Conservation (phyloP, 2,113 vertebrate genomes). For the Crotalus helleri region DNA sequence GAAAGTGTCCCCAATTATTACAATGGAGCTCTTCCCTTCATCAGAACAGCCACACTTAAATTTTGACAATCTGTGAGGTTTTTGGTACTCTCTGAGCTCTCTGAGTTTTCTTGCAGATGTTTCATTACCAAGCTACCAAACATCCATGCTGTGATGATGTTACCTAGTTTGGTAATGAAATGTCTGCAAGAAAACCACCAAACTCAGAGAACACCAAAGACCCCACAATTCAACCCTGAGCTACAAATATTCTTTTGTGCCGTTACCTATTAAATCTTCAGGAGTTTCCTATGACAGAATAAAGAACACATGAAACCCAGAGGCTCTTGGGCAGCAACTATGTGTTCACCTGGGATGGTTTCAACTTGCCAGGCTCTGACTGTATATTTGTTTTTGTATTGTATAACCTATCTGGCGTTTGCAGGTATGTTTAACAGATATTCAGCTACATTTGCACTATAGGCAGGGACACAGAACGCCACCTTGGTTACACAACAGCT, state of each 20-base stretch:
- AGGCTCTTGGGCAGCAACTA: not conserved
- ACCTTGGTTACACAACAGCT: conserved; percentile 42
- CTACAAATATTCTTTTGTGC: too few relatives aligned
- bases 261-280: not conserved
- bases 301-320: not conserved
- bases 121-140: too few relatives aligned
- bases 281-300: too few relatives aligned
- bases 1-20: not conserved
- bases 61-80: too few relatives aligned
- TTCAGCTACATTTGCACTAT: conserved; percentile 23
- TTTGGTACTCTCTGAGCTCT: too few relatives aligned
- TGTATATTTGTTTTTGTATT: not conserved
- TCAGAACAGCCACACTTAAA: not conserved
- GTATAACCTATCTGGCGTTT: not conserved
- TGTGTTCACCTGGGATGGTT: not conserved
- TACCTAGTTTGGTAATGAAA: too few relatives aligned
- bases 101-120: too few relatives aligned
- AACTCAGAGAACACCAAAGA: too few relatives aligned
- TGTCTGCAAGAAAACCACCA: too few relatives aligned
- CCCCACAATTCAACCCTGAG: too few relatives aligned
- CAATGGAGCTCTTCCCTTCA: not conserved
- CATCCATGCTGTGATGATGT: too few relatives aligned
- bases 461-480: conserved; percentile 21
- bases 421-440: not conserved
- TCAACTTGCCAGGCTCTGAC: not conserved